Conservation (phyloP, 2,888 invertebrate species). For the Osmoderma eremita region DNA sequence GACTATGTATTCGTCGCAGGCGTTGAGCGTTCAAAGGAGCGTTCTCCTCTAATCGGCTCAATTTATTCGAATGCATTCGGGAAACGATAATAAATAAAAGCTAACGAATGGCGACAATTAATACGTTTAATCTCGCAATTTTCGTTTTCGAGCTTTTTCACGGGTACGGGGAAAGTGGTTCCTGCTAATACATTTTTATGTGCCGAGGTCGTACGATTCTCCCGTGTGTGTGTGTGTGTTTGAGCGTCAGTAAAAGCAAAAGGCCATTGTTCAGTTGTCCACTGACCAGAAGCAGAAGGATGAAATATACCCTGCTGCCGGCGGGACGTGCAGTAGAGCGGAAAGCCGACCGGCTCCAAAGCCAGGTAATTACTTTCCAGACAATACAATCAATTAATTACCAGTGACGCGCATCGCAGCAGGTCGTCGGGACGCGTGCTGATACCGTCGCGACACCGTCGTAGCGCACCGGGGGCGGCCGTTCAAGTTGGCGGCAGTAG, state of each 20-base stretch:
- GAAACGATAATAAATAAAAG: constrained; percentile 28
- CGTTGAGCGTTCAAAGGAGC: too few relatives aligned
- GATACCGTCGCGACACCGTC: constrained; percentile 52
- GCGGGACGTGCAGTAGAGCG: constrained; percentile 56
- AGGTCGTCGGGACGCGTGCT: constrained; percentile 59
- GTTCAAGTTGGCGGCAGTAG: constrained; percentile 18
- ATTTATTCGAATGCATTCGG: too few relatives aligned
- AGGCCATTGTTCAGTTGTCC: constrained; percentile 59
- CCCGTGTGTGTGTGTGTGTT: not conserved
- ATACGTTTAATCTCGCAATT: constrained; percentile 7
- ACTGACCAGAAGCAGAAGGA: constrained; percentile 62
- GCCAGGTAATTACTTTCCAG: constrained; percentile 66
- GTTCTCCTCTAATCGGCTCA: too few relatives aligned
- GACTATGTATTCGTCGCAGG: too few relatives aligned
- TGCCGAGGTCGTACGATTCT: constrained; percentile 7
- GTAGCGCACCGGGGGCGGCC: not conserved
- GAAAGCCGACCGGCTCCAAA: constrained; percentile 58
- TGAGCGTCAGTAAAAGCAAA: constrained; percentile 10
- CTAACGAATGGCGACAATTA: constrained; percentile 36
- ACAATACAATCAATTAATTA: constrained; percentile 66
- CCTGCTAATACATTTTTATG: too few relatives aligned
- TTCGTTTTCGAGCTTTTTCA: not conserved
- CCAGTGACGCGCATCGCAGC: constrained; percentile 61
- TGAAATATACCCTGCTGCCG: constrained; percentile 58
- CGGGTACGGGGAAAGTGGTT: not conserved